Percentiles rank a stretch among this genome's conserved stretches.
These are phyloP conservation scores for Heteractis magnifica DNA, from an alignment of 92 coral and sea anemone genomes.

Conservation along the genomic window DNA sequence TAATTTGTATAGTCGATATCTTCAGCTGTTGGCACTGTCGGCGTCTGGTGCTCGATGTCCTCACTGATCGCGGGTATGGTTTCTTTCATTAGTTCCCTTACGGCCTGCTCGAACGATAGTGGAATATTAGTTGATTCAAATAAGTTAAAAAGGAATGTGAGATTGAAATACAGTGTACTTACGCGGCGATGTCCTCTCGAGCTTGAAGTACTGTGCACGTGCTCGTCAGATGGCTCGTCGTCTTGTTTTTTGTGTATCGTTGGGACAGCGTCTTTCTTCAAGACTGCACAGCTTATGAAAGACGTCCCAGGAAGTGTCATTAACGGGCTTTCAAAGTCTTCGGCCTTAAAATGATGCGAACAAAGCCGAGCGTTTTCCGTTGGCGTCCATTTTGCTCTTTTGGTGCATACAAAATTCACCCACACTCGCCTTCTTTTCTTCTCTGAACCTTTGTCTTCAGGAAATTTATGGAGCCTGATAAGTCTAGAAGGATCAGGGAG, in stretches of 20 bases:
- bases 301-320: slow-evolving; percentile 35
- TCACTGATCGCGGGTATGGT: too few species aligned
- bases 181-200: not conserved
- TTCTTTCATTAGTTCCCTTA: not conserved
- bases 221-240: not conserved
- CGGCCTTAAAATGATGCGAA: slow-evolving; percentile 37
- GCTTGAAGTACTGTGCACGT: not conserved
- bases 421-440: slow-evolving; percentile 27
- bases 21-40: too few species aligned
- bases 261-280: slow-evolving; percentile 36
- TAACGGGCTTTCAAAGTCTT: slow-evolving; percentile 46
- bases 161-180: not conserved
- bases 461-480: slow-evolving; percentile 45
- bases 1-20: too few species aligned
- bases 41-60: too few species aligned
- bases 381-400: slow-evolving; percentile 44
- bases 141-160: too few species aligned
- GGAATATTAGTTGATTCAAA: not conserved
- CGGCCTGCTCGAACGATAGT: not conserved
- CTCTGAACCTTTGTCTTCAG: slow-evolving; percentile 23
- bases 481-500: slow-evolving; percentile 41
- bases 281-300: slow-evolving; percentile 20
- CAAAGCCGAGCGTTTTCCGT: slow-evolving; percentile 39
- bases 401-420: slow-evolving; percentile 40
- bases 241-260: not conserved